Conservation (phyloP, 1,140 invertebrate species). For the Amphibalanus amphitrite region DNA sequence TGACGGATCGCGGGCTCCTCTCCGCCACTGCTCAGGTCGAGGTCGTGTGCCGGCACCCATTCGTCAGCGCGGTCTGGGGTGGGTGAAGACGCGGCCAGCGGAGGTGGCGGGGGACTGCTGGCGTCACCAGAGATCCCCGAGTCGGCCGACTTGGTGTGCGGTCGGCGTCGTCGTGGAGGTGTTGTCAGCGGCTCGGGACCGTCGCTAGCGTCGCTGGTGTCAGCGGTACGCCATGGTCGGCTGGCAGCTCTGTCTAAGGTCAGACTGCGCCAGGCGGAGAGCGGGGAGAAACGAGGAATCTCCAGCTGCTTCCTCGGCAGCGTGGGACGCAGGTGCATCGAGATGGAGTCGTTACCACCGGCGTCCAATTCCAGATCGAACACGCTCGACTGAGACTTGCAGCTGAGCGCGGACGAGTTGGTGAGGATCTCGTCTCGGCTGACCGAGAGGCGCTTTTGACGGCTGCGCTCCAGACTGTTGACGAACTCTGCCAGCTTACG, state of each 20-base stretch:
- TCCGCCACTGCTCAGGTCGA: conserved; percentile 29
- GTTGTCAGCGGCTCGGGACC: not conserved
- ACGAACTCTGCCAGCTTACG: not conserved
- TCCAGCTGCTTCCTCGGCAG: conserved; percentile 54
- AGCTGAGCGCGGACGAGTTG: not conserved
- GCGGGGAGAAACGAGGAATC: conserved; percentile 57
- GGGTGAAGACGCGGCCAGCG: conserved; percentile 22
- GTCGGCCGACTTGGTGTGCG: conserved; percentile 3
- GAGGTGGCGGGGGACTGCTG: conserved; percentile 12
- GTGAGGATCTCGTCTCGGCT: not conserved
- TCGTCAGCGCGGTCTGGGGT: conserved; percentile 13
- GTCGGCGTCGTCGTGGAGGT: not conserved
- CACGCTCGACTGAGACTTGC: not conserved
- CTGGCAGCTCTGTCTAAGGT: conserved; percentile 18
- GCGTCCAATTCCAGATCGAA: conserved; percentile 13
- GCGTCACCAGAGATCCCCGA: conserved; percentile 2
- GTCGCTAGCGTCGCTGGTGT: not conserved
- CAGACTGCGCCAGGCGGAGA: conserved; percentile 58
- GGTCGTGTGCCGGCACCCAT: conserved; percentile 67
- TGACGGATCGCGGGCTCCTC: not conserved
- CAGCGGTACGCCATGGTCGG: not conserved
- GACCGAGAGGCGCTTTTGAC: not conserved
- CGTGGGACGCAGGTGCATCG: conserved; percentile 50
- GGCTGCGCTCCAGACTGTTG: not conserved
- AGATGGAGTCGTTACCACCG: conserved; percentile 33